Base-by-base conservation (phyloP, 1,140 invertebrate species). In the Parasteatoda tepidariorum region DNA sequence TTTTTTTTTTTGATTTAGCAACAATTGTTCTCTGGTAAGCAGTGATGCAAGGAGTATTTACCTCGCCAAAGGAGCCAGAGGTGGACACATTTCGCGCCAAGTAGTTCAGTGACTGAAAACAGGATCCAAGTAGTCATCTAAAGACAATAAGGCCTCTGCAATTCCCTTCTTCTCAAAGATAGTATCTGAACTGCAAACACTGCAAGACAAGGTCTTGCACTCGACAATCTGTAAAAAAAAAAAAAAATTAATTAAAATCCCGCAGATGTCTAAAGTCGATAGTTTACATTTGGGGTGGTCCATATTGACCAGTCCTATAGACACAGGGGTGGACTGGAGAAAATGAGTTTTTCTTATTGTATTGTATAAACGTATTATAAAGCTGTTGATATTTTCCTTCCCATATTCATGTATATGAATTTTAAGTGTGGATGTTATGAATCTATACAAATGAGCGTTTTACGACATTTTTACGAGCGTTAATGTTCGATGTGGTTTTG, bases 11-110 rank as follows among this genome's bases (percentile, higher is more conserved):
- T 22, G 18, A 26, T 76, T 22, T 38, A 76, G 74, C 74, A 76
- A 76, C 74, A 76, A 76, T 55, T 76, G 34, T 76, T 76, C 31
- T 64, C 61, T 64, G 74, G 74, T 13, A 76, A 76, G 15, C 31
- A 71, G 26, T 62, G 31, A 61, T 30, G 18, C 28, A n/a, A 38
- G 30, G 31, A 24, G 22, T 31, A 62, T 38, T 48, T 26, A 54
- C 34, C 31, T 7, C 22, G 9, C 30, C 38, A 9, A 48, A 18
- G 38, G 18, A 4, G 38, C 18, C 18, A 48, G 18, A 48, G 4
- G 9, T 2, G 18, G 18, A 13, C 38, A 48, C 9, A 48, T 48
- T 13, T 48, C 38, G 38, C 38, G 38, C 38, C 38, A 48, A 48
- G 38, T 48, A 48, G 38, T 2, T 18, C 38, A 48, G 38, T 48